Evolutionary conservation across 2,888 invertebrate species (phyloP).

Genomic region (Hirtodrosophila trivittata): DNA sequence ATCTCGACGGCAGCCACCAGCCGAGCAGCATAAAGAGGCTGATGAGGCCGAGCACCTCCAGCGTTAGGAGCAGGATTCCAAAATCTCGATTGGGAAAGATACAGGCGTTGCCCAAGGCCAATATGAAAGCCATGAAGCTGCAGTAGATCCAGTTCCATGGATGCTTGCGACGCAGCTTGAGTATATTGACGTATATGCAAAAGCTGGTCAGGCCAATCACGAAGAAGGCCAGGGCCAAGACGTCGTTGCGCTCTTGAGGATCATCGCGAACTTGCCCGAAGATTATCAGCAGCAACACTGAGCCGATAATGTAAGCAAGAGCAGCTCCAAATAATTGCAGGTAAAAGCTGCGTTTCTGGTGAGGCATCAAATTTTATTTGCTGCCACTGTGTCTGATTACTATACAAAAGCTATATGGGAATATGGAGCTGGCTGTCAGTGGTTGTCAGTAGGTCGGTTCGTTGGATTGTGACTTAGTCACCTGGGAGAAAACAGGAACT

Average conservation of each 20-base stretch:
- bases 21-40: constrained; percentile 30
- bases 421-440: neutral
- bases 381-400: constrained; percentile 2
- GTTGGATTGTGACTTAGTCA: neutral
- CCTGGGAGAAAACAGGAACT: neutral
- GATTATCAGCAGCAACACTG: constrained; percentile 15
- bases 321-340: constrained; percentile 41
- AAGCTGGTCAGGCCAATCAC: constrained; percentile 21
- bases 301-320: constrained; percentile 15
- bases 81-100: constrained; percentile 5
- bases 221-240: constrained; percentile 4
- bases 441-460: neutral
- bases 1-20: constrained; percentile 22
- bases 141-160: constrained; percentile 55
- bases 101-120: constrained; percentile 39
- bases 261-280: neutral
- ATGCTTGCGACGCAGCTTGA: constrained; percentile 28
- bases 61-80: neutral
- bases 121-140: constrained; percentile 22
- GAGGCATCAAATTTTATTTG: constrained; percentile 39
- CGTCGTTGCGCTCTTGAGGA: neutral
- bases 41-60: constrained; percentile 44
- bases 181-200: constrained; percentile 37
- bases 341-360: constrained; percentile 22
- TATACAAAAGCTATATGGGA: neutral